These are phyloP conservation scores for Ferdinandea cuprea DNA, from an alignment of 2,888 invertebrate species.

Conservation along the genomic window DNA sequence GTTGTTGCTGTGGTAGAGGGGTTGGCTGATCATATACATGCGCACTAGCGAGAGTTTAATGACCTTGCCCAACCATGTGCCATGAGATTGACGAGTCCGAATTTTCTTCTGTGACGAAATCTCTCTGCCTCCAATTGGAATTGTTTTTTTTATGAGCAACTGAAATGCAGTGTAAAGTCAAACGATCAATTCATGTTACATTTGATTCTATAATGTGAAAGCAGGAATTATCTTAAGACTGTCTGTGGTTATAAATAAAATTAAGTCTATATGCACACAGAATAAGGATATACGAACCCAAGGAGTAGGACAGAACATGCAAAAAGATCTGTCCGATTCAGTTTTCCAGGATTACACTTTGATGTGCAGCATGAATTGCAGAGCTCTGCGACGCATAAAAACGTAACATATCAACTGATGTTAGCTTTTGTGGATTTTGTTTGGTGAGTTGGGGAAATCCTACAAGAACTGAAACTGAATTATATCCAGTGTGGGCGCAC, in stretches of 20 bases:
- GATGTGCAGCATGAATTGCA: conserved; percentile 31
- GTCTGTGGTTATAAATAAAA: conserved; percentile 6
- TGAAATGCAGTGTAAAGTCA: neutral
- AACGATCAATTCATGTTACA: conserved; percentile 7
- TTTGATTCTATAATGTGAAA: conserved; percentile 33
- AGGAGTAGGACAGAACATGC: neutral
- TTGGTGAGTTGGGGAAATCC: neutral
- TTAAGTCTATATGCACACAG: neutral
- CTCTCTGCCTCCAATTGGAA: neutral
- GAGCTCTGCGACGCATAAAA: neutral
- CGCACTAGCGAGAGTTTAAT: neutral
- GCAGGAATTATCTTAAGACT: conserved; percentile 12
- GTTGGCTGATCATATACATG: neutral
- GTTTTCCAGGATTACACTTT: conserved; percentile 57
- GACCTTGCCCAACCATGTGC: conserved; percentile 23
- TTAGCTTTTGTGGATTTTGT: neutral
- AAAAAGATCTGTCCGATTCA: conserved; percentile 33
- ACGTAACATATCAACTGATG: neutral
- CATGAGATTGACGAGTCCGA: neutral
- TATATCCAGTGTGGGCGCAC: neutral
- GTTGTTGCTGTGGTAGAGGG: neutral
- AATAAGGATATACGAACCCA: neutral
- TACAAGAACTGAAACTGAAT: conserved; percentile 15
- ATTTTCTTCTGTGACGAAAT: conserved; percentile 20
- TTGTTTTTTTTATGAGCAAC: neutral